A percentile compares a stretch with the other conserved stretches of the same genome.
These are phyloP conservation scores for Myoxocephalus aenaeus DNA, from an alignment of 2,797 vertebrate species.

Conservation along the genomic window DNA sequence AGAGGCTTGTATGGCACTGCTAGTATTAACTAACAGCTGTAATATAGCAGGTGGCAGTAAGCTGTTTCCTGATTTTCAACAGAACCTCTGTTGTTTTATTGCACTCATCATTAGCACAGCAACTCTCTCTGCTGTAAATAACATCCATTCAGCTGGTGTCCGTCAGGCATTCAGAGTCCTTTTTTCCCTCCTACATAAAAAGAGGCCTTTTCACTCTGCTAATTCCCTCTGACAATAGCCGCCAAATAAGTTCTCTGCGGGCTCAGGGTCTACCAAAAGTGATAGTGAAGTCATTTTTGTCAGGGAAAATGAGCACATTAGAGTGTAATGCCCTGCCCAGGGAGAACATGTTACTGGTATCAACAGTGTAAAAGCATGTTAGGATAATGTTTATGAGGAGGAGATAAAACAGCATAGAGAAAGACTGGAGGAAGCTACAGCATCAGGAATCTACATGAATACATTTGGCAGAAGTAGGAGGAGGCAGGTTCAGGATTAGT, in stretches of 20 bases:
- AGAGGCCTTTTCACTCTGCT: slow-evolving; percentile 69
- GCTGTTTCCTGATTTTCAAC: slow-evolving; percentile 47
- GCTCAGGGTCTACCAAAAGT: slow-evolving; percentile 68
- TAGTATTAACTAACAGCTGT: slow-evolving; percentile 32
- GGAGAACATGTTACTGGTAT: slow-evolving; percentile 75
- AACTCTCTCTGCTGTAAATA: slow-evolving; percentile 63
- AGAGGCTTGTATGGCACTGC: neutral
- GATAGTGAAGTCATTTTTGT: slow-evolving; percentile 72
- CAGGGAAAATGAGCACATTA: slow-evolving; percentile 75
- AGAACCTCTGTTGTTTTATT: slow-evolving; percentile 59
- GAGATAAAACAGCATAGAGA: slow-evolving; percentile 64
- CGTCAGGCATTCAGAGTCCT: slow-evolving; percentile 47
- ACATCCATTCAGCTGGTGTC: slow-evolving; percentile 66
- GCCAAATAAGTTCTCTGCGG: slow-evolving; percentile 74
- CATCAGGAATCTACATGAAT: slow-evolving; percentile 22
- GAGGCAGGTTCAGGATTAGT: slow-evolving; percentile 8
- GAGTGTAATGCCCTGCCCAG: slow-evolving; percentile 68
- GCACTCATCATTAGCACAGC: slow-evolving; percentile 65
- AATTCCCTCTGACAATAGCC: slow-evolving; percentile 76
- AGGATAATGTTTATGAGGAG: slow-evolving; percentile 65
- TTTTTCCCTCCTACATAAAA: slow-evolving; percentile 25
- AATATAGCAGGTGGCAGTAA: slow-evolving; percentile 53
- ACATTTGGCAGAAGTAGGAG: slow-evolving; percentile 26
- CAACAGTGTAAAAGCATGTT: slow-evolving; percentile 66
- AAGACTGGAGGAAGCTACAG: slow-evolving; percentile 12